These are phyloP conservation scores for Phylloscopus collybita DNA, from an alignment of 2,797 vertebrate genomes.

Conservation along the genomic window DNA sequence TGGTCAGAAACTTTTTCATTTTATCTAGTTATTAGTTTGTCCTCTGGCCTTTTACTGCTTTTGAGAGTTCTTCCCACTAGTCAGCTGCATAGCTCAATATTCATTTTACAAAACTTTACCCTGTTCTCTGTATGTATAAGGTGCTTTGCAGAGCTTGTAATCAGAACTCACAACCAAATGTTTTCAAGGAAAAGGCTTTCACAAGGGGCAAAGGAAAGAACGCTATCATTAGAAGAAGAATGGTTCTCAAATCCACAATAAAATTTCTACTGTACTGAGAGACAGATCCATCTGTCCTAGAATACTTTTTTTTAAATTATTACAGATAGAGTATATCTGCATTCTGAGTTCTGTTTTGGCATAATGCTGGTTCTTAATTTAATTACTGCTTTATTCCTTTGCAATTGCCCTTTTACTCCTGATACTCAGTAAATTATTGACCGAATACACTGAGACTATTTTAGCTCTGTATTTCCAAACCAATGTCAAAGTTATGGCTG, in stretches of 20 bases:
- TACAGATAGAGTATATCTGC: neutral
- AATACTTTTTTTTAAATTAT: neutral
- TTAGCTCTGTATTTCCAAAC: neutral
- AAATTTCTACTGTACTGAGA: neutral
- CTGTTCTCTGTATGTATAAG: neutral
- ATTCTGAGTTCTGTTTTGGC: neutral
- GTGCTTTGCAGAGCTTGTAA: neutral
- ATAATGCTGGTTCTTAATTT: neutral
- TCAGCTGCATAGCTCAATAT: neutral
- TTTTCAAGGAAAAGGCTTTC: neutral
- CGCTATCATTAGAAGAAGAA: neutral
- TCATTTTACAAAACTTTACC: neutral
- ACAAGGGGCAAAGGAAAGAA: accelerated
- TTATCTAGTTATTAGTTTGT: neutral
- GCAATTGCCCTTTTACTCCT: neutral
- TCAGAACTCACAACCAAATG: neutral
- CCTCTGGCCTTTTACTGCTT: neutral
- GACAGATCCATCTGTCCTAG: neutral
- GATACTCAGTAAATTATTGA: neutral
- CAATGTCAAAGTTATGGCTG: neutral
- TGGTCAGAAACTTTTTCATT: neutral
- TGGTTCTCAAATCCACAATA: neutral
- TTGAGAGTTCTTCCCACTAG: neutral
- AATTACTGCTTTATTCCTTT: neutral
- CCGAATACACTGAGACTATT: neutral